Evolutionary conservation across 2,888 invertebrate species (phyloP).

Genomic region (Pandemis cinnamomeana): DNA sequence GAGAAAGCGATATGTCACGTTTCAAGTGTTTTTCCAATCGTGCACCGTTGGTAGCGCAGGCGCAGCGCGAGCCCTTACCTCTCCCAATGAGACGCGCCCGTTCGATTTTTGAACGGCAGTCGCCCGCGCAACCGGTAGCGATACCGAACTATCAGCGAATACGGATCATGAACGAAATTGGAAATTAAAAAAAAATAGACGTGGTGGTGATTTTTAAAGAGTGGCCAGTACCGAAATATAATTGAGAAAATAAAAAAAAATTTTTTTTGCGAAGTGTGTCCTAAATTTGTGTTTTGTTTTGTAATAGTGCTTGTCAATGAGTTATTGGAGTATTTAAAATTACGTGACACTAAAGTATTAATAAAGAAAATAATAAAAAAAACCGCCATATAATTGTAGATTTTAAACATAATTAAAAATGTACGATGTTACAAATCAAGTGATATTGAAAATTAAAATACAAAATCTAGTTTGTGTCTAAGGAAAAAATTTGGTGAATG

Average conservation of each 20-base stretch:
- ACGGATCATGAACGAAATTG: not conserved
- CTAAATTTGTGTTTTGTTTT: too few relatives aligned
- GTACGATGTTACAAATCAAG: not conserved
- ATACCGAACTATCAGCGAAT: not conserved
- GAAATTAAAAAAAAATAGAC: not conserved
- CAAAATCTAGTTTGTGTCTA: not conserved
- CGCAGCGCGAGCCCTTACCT: conserved; percentile 32
- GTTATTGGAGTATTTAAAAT: too few relatives aligned
- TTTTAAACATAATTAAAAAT: too few relatives aligned
- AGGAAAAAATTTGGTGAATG: not conserved
- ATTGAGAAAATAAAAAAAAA: too few relatives aligned
- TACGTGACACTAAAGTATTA: too few relatives aligned
- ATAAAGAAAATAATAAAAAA: too few relatives aligned
- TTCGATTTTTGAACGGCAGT: not conserved
- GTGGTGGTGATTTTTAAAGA: not conserved
- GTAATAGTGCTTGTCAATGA: too few relatives aligned
- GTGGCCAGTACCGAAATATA: too few relatives aligned
- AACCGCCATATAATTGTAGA: too few relatives aligned
- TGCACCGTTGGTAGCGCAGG: conserved; percentile 33
- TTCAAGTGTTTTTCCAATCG: not conserved
- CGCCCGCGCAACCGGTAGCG: not conserved
- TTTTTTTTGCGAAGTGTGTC: too few relatives aligned
- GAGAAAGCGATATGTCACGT: too few relatives aligned
- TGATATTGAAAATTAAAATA: not conserved
- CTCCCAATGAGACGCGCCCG: not conserved